phyloP scores from a whole-genome alignment of 2,113 vertebrate species.

The Mastomys natalensis region DNA sequence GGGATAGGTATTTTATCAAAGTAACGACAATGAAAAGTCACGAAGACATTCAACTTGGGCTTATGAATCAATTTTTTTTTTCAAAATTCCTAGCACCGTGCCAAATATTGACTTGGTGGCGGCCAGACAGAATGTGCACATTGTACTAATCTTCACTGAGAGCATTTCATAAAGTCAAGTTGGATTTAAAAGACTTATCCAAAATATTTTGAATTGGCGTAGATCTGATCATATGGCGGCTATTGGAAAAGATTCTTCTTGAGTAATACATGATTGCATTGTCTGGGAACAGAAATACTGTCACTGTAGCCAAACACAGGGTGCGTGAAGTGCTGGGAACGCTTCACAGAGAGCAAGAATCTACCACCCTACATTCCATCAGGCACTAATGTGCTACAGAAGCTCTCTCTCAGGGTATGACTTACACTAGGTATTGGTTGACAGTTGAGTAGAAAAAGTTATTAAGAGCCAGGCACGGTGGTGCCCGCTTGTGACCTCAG shows the following conservation, averaged over 20 bases:
- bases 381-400: background rate
- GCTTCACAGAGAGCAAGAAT: background rate
- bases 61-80: slow-evolving; percentile 46
- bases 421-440: background rate
- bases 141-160: slow-evolving; percentile 31
- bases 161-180: slow-evolving; percentile 40
- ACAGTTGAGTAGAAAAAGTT: background rate
- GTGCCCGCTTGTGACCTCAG: background rate
- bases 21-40: background rate
- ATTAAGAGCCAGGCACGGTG: background rate
- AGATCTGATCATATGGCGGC: background rate
- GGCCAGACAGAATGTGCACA: background rate
- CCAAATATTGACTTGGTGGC: slow-evolving; percentile 58
- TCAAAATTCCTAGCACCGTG: slow-evolving; percentile 1
- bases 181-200: slow-evolving; percentile 33
- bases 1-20: background rate
- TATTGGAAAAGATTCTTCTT: background rate
- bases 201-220: slow-evolving; percentile 53
- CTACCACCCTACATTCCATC: background rate
- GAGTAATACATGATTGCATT: background rate
- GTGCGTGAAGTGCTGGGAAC: background rate
- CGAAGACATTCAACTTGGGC: slow-evolving; percentile 10
- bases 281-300: slow-evolving; percentile 15
- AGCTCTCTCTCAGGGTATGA: background rate
- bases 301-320: background rate